Conservation (phyloP, 2,113 vertebrate genomes). For the Aramus guarauna region DNA sequence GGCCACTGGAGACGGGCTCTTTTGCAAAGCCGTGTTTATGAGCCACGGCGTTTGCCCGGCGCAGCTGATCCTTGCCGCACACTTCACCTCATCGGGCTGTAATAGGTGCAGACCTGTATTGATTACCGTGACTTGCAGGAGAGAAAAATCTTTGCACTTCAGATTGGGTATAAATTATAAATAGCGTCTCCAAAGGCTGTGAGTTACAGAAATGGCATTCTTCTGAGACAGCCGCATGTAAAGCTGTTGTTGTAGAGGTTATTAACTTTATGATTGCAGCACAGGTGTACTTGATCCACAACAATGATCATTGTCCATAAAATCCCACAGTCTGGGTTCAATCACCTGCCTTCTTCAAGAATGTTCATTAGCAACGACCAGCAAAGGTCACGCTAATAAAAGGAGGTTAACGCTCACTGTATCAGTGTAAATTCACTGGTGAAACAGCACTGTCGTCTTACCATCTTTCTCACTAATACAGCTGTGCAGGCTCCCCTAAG, state of each 20-base stretch:
- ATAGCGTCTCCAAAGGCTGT: constrained; percentile 73
- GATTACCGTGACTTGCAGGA: constrained; percentile 69
- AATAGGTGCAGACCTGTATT: constrained; percentile 70
- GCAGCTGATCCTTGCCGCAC: constrained; percentile 38
- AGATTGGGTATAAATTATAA: constrained; percentile 83
- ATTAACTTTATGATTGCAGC: constrained; percentile 82
- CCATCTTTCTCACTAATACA: not conserved
- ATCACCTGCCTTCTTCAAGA: constrained; percentile 50
- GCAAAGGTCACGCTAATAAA: constrained; percentile 83
- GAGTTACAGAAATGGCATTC: constrained; percentile 67
- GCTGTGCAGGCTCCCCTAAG: not conserved
- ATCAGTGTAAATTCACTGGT: constrained; percentile 72
- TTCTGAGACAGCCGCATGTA: constrained; percentile 70
- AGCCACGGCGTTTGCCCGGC: not conserved
- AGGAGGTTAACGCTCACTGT: constrained; percentile 74
- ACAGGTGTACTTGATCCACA: constrained; percentile 81
- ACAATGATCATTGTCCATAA: constrained; percentile 66
- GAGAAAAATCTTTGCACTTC: constrained; percentile 55
- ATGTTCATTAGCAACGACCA: constrained; percentile 77
- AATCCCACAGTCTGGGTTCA: constrained; percentile 34
- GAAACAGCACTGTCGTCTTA: not conserved
- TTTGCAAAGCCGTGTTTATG: not conserved
- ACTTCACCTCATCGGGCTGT: constrained; percentile 71
- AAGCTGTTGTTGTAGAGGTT: constrained; percentile 70
- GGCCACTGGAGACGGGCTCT: not conserved